Evolutionary conservation across 2,888 invertebrate species (phyloP).

Genomic region (Platypus cylindrus): DNA sequence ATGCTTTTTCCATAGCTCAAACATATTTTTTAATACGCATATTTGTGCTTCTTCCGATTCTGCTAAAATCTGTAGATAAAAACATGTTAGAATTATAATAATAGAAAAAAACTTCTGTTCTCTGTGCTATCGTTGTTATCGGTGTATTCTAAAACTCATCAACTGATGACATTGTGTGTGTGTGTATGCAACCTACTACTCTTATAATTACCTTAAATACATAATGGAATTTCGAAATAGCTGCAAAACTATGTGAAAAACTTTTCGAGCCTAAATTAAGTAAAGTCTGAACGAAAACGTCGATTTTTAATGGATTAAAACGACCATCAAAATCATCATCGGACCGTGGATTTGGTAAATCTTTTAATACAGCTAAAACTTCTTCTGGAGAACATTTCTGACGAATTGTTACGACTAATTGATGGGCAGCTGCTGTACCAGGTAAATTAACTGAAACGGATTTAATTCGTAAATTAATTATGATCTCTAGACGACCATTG

Average conservation of each 20-base stretch:
- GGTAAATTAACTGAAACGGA: conserved; percentile 53
- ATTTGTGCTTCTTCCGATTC: conserved; percentile 94
- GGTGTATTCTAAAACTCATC: too few relatives aligned
- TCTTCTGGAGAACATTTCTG: conserved; percentile 86
- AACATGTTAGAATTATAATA: background rate
- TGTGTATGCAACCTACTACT: too few relatives aligned
- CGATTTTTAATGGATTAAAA: conserved; percentile 88
- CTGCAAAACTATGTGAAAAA: conserved; percentile 96
- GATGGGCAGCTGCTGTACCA: conserved; percentile 73
- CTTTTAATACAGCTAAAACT: conserved; percentile 72
- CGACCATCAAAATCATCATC: conserved; percentile 62
- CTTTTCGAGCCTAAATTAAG: conserved; percentile 91
- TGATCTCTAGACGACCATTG: too few relatives aligned
- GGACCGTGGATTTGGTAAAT: conserved; percentile 68
- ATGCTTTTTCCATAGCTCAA: conserved; percentile 90
- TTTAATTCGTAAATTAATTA: too few relatives aligned
- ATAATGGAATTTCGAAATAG: conserved; percentile 91
- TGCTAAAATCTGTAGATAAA: conserved; percentile 56
- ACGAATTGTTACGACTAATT: conserved; percentile 74
- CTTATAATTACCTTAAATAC: conserved; percentile 63
- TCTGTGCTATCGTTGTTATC: too few relatives aligned
- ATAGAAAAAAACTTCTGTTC: too few relatives aligned
- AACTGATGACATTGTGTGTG: too few relatives aligned
- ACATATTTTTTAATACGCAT: conserved; percentile 81
- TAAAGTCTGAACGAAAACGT: conserved; percentile 92